phyloP scores from a whole-genome alignment of 2,888 invertebrate genomes.

The Cheilosia grossa region DNA sequence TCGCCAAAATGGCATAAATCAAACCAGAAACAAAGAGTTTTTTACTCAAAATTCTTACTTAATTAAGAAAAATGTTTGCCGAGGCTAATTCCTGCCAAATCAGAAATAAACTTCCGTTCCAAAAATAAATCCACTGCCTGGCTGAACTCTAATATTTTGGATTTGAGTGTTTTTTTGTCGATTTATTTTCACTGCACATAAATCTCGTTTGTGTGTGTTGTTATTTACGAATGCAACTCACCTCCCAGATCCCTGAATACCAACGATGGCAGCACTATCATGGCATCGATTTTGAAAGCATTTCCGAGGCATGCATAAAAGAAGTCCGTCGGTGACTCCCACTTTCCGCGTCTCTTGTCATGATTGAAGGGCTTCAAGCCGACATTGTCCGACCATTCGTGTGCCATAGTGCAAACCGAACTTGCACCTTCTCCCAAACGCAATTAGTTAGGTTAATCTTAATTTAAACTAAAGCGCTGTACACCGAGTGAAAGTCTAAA shows the following conservation, averaged over 20 bases:
- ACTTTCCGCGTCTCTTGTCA: conserved; percentile 85
- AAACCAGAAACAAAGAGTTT: not conserved
- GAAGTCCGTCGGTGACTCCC: conserved; percentile 90
- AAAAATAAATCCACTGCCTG: conserved; percentile 27
- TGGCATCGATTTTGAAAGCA: conserved; percentile 92
- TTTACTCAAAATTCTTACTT: not conserved
- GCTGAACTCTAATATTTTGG: conserved; percentile 7
- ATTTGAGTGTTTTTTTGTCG: not conserved
- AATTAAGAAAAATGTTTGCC: conserved; percentile 4
- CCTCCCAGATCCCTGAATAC: conserved; percentile 78
- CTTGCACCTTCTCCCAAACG: conserved; percentile 3
- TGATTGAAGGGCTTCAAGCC: conserved; percentile 80
- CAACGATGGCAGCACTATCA: conserved; percentile 87
- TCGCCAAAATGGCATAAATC: not conserved
- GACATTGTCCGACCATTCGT: conserved; percentile 78
- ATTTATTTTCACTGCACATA: conserved; percentile 2
- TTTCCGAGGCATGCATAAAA: conserved; percentile 91
- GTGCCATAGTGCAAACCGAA: conserved; percentile 36
- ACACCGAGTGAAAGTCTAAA: conserved; percentile 35
- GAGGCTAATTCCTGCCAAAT: conserved; percentile 28
- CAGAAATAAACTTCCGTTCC: conserved; percentile 29
- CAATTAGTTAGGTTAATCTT: conserved; percentile 18
- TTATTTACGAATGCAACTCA: conserved; percentile 76
- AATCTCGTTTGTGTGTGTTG: not conserved
- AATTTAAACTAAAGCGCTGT: conserved; percentile 16